Percentiles rank a stretch among this genome's conserved stretches.
phyloP scores from a whole-genome alignment of 2,888 invertebrate species.

The Danaus chrysippus region DNA sequence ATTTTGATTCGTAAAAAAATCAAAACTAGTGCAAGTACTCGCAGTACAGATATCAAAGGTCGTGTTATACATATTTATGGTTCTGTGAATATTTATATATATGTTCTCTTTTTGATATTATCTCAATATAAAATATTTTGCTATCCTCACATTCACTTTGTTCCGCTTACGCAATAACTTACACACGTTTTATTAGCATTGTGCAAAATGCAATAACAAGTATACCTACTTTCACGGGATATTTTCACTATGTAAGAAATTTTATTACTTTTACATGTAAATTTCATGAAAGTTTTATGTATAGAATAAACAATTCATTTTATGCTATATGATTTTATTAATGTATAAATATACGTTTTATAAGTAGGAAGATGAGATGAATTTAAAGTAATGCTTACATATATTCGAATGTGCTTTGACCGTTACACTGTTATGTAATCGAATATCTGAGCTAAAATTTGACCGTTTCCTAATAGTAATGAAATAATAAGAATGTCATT shows the following conservation, averaged over 20 bases:
- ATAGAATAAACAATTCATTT: neutral
- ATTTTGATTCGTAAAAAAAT: no score
- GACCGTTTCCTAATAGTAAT: slow-evolving; percentile 25
- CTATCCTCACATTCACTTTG: slow-evolving; percentile 12
- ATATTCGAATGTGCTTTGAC: no score
- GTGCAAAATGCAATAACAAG: slow-evolving; percentile 63
- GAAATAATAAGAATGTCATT: slow-evolving; percentile 23
- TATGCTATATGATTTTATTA: neutral
- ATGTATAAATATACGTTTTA: neutral
- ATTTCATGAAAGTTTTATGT: slow-evolving; percentile 12
- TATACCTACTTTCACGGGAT: slow-evolving; percentile 55
- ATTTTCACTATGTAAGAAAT: slow-evolving; percentile 38
- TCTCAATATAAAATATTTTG: neutral
- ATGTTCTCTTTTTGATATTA: neutral
- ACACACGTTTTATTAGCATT: slow-evolving; percentile 48
- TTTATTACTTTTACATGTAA: slow-evolving; percentile 32
- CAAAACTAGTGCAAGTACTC: no score
- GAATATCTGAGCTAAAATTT: no score
- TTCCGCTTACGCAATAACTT: slow-evolving; percentile 26
- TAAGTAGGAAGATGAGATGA: neutral
- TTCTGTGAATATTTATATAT: neutral
- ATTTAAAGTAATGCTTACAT: no score
- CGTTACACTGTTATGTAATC: no score
- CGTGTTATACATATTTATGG: no score
- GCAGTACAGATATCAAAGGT: no score